Evolutionary conservation across 2,888 invertebrate genomes (phyloP), one percentile per base, ranked within the genome.

Genomic region (Liodrosophila aerea): DNA sequence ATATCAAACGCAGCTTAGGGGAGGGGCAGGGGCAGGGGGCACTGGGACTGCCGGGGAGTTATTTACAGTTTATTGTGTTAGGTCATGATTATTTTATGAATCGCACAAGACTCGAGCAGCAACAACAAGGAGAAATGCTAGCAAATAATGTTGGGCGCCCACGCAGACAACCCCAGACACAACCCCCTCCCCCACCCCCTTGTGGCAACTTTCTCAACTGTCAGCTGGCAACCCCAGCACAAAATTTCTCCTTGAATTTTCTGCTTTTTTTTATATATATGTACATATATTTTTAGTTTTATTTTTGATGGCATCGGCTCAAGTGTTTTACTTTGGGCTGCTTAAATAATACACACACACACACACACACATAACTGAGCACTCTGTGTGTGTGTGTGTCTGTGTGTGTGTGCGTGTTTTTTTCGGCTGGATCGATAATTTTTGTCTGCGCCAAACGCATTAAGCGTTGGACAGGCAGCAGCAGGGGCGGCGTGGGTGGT

Each of bases 31-130:
- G 3, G 0, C 11, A 1, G 44, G 7, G 18, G 16, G 0, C 0
- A 7, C n/a, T n/a, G 9, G 11, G 27, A 5, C n/a, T 11, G 7
- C 9, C n/a, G 7, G n/a, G 12, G 57, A 62, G 57, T 76, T 76
- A 71, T 73, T 76, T 73, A 63, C 76, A 67, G 64, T 56, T 51
- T 64, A 76, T 82, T 82, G 76, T 56, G 76, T 58, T 74, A 82
- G 82, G 82, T 82, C 82, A 84, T 76, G 82, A 78, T 74, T 74
- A 70, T 74, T 74, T 76, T 81, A 76, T 76, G 69, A 76, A 76
- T 73, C 61, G 53, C 71, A 45, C 53, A 54, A 18, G 39, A 46
- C 57, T 61, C 45, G 65, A 57, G 61, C 54, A 63, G 31, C 34
- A 53, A 15, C 36, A 27, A 46, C 12, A 39, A 4, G 11, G n/a